Conservation (phyloP, 1,140 invertebrate genomes). For the Phthorimaea operculella region DNA sequence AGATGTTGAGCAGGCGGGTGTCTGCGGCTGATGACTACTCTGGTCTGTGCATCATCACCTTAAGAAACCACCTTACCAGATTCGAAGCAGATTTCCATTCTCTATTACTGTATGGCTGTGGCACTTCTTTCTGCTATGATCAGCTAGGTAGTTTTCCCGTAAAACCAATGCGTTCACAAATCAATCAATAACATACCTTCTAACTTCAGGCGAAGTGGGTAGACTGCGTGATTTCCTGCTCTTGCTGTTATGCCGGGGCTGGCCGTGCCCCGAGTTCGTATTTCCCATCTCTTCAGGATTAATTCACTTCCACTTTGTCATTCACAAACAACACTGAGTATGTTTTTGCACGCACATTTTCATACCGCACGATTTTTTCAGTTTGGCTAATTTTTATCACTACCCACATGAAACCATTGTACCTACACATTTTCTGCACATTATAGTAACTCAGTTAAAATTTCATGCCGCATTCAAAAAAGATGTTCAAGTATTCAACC, state of each 20-base stretch:
- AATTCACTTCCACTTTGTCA: conserved; percentile 12
- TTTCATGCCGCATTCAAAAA: no score
- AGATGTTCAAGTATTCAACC: background rate
- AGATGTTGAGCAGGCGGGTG: no score
- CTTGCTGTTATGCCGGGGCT: conserved; percentile 44
- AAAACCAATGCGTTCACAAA: no score
- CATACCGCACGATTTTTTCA: background rate
- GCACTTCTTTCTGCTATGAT: no score
- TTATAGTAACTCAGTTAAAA: background rate
- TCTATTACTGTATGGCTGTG: no score
- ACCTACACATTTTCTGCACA: background rate
- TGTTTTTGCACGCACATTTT: conserved; percentile 18
- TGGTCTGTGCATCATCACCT: no score
- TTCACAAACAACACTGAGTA: conserved; percentile 14
- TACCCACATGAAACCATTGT: background rate
- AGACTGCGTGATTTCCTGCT: conserved; percentile 60
- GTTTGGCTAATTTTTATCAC: background rate
- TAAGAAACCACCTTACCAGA: no score
- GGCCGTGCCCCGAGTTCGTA: conserved; percentile 51
- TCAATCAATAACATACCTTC: conserved; percentile 39
- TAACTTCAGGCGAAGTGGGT: conserved; percentile 64
- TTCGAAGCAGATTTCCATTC: no score
- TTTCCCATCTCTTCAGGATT: conserved; percentile 48
- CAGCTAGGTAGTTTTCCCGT: no score
- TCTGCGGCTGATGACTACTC: no score